These are phyloP conservation scores for Drosophila mauritiana DNA, from an alignment of 1,140 invertebrate genomes.

Conservation along the genomic window DNA sequence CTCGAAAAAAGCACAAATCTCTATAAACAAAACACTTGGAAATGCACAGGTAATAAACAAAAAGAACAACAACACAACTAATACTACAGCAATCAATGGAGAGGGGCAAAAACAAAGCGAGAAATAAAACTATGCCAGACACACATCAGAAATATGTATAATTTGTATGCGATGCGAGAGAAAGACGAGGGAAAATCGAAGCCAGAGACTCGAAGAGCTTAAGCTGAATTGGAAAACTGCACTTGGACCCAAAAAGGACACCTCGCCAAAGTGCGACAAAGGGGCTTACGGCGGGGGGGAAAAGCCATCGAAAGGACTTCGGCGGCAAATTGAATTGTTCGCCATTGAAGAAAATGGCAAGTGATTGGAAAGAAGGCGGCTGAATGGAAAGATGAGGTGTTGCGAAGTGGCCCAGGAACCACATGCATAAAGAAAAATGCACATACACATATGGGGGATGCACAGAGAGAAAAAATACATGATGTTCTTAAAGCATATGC, in stretches of 20 bases:
- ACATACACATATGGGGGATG: neutral
- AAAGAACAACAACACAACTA: conserved; percentile 22
- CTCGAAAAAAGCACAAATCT: neutral
- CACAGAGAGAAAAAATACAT: neutral
- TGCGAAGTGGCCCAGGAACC: conserved; percentile 34
- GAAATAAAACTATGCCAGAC: conserved; percentile 21
- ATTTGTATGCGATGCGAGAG: neutral
- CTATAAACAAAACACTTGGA: conserved; percentile 74
- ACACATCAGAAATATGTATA: neutral
- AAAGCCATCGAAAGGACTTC: conserved; percentile 25
- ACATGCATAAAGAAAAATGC: conserved; percentile 14
- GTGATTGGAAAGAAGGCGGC: neutral
- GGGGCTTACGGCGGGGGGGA: neutral
- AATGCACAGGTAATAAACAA: conserved; percentile 70
- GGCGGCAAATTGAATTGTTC: conserved; percentile 76
- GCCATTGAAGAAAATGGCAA: conserved; percentile 25
- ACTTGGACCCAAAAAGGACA: conserved; percentile 23
- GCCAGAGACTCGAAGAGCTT: conserved; percentile 7
- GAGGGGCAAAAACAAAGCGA: neutral
- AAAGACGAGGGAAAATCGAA: conserved; percentile 3
- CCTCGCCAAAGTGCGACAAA: neutral
- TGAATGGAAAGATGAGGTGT: conserved; percentile 13
- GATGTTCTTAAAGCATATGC: too few species aligned
- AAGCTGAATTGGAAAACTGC: conserved; percentile 18
- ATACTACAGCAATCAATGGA: conserved; percentile 16